phyloP scores from a whole-genome alignment of 1,140 invertebrate genomes.

The Coptotermes formosanus region DNA sequence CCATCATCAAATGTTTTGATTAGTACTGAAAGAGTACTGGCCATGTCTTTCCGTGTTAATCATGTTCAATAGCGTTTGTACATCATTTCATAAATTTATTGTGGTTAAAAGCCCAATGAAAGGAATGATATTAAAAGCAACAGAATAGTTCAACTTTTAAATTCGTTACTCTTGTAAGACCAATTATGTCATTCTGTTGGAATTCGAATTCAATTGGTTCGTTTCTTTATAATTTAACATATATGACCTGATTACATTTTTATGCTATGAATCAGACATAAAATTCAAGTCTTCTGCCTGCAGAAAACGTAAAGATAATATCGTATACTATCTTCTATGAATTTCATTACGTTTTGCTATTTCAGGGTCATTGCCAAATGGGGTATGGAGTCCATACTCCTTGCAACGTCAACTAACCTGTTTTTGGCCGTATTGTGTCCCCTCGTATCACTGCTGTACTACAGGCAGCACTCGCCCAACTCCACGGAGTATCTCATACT shows the following conservation, averaged over 20 bases:
- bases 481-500: neutral
- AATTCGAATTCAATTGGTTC: neutral
- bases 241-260: neutral
- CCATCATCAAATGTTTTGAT: too few relatives aligned
- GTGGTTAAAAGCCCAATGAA: neutral
- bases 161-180: neutral
- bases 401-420: neutral
- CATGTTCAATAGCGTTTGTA: neutral
- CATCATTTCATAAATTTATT: neutral
- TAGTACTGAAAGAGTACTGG: too few relatives aligned
- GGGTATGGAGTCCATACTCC: neutral
- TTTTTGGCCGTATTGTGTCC: neutral
- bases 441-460: too few relatives aligned
- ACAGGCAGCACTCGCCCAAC: neutral
- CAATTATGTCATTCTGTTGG: neutral
- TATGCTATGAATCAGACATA: neutral
- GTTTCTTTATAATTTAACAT: neutral
- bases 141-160: neutral
- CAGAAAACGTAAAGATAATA: neutral
- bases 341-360: neutral
- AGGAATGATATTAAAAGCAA: neutral
- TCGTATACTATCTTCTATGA: neutral
- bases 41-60: too few relatives aligned
- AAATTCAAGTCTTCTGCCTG: neutral
- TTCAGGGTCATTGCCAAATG: neutral